Evolutionary conservation across 2,888 invertebrate species (phyloP).

Genomic region (Pseudoips prasinana): DNA sequence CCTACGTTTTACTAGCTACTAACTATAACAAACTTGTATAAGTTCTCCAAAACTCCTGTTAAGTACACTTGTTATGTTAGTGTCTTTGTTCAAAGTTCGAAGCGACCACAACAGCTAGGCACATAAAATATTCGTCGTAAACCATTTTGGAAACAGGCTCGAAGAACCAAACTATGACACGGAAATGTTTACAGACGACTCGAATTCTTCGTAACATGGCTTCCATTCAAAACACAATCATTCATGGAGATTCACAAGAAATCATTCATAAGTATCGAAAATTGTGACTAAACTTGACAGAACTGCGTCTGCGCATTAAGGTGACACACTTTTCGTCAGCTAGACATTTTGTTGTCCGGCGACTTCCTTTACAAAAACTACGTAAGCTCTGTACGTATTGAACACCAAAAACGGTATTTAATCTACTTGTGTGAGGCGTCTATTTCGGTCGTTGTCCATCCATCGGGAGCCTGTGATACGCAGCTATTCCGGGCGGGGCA

Average conservation of each 20-base stretch:
- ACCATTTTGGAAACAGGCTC: too few species aligned
- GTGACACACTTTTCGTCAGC: constrained; percentile 32
- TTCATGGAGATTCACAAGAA: constrained; percentile 21
- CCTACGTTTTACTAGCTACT: neutral
- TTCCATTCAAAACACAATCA: constrained; percentile 17
- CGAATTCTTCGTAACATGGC: constrained; percentile 21
- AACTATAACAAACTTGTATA: too few species aligned
- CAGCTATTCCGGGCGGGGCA: constrained; percentile 76
- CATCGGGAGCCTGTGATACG: constrained; percentile 62
- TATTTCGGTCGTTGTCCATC: constrained; percentile 75
- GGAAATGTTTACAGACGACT: constrained; percentile 8
- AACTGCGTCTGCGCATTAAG: constrained; percentile 11
- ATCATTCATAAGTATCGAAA: constrained; percentile 29
- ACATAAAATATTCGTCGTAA: too few species aligned
- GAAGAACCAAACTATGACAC: constrained; percentile 5
- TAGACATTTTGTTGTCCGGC: constrained; percentile 32
- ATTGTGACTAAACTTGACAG: constrained; percentile 25
- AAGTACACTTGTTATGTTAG: too few species aligned
- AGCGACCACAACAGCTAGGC: too few species aligned
- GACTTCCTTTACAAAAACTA: constrained; percentile 51
- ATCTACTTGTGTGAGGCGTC: constrained; percentile 60
- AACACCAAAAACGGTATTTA: constrained; percentile 67
- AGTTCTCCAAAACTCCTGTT: too few species aligned
- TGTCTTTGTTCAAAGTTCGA: too few species aligned
- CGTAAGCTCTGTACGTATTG: constrained; percentile 49